phyloP scores from a whole-genome alignment of 2,113 vertebrate genomes.

The Hylia prasina region DNA sequence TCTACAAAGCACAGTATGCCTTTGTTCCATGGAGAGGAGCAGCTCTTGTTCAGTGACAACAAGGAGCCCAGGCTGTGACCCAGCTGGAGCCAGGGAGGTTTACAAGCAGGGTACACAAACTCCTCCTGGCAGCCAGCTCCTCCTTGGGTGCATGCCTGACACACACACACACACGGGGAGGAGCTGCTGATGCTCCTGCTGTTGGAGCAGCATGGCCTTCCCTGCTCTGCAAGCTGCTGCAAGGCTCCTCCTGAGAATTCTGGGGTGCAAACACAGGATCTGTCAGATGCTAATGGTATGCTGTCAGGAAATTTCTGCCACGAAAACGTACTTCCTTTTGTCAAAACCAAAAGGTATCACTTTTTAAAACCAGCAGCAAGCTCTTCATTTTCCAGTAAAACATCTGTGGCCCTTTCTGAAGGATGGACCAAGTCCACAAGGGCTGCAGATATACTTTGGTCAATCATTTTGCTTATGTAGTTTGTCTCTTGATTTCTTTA shows the following conservation, averaged over 20 bases:
- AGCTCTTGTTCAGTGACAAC: background rate
- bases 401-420: conserved; percentile 68
- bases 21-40: background rate
- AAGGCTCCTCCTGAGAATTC: conserved; percentile 18
- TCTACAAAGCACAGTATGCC: conserved; percentile 18
- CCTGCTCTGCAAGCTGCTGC: conserved; percentile 1
- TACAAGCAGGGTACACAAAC: background rate
- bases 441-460: conserved; percentile 79
- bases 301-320: conserved; percentile 40
- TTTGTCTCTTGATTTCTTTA: conserved; percentile 47
- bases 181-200: background rate
- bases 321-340: conserved; percentile 43
- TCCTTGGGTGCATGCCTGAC: background rate
- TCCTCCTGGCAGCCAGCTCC: background rate
- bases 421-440: conserved; percentile 40
- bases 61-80: background rate
- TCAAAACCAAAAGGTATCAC: conserved; percentile 49
- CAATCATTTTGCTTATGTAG: conserved; percentile 67
- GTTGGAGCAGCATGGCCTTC: background rate
- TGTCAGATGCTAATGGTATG: background rate
- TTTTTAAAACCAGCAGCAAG: conserved; percentile 71
- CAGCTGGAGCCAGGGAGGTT: background rate
- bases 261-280: conserved; percentile 19
- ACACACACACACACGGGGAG: background rate
- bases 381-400: conserved; percentile 78